Percentiles rank a stretch among this genome's conserved stretches.
Evolutionary conservation across 2,797 vertebrate genomes (phyloP).

Genomic region (Ciconia nigra): DNA sequence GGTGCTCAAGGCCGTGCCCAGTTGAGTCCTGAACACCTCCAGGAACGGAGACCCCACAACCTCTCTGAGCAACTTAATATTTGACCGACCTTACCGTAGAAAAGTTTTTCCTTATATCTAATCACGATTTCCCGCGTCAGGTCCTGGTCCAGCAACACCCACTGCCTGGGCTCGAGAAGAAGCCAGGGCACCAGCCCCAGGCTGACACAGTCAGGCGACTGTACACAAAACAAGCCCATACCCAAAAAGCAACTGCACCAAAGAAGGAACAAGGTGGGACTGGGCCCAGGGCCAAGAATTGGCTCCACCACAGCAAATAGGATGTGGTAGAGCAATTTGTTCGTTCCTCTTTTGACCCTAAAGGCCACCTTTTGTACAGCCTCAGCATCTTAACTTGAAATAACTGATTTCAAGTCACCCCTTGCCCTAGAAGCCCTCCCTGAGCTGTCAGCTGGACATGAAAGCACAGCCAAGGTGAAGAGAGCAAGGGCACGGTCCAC

Average conservation of each 20-base stretch:
- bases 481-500: neutral
- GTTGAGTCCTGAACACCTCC: neutral
- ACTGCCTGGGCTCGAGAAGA: neutral
- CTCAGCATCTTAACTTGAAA: neutral
- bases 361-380: neutral
- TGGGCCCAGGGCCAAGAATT: neutral
- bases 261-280: neutral
- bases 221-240: neutral
- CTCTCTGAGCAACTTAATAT: neutral
- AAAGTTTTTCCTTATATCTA: neutral
- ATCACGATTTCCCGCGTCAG: rapidly evolving
- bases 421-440: neutral
- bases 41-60: neutral
- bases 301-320: neutral
- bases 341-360: neutral
- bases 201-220: rapidly evolving
- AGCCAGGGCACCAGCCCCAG: neutral
- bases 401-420: neutral
- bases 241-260: neutral
- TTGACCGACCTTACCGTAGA: neutral
- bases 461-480: neutral
- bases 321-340: neutral
- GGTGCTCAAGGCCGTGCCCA: rapidly evolving
- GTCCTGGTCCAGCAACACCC: neutral
- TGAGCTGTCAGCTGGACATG: neutral